A percentile compares a stretch with the other conserved stretches of the same genome.
Conservation (phyloP, 2,888 invertebrate genomes). For the Dugesia japonica region DNA sequence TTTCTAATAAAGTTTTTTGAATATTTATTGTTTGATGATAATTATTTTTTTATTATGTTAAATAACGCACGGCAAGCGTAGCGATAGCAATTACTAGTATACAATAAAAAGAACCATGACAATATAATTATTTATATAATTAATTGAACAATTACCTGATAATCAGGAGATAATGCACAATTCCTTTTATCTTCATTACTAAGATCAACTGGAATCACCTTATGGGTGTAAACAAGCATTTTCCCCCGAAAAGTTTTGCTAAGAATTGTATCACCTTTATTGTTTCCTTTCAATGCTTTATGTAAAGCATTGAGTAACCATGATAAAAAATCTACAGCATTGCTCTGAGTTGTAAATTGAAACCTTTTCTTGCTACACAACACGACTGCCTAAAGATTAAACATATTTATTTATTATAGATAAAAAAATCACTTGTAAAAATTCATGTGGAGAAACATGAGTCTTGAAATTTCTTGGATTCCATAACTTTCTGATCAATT, state of each 20-base stretch:
- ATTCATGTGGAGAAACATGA: conserved; percentile 97
- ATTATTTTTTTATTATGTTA: no score
- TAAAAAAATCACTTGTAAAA: conserved; percentile 59
- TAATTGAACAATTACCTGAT: not conserved
- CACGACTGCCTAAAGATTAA: conserved; percentile 59
- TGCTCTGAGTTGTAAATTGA: conserved; percentile 95
- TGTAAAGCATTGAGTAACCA: conserved; percentile 95
- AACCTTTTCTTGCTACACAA: conserved; percentile 87
- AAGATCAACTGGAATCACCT: conserved; percentile 49
- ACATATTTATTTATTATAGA: not conserved
- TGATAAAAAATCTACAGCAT: conserved; percentile 87
- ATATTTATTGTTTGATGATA: no score
- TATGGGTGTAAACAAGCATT: conserved; percentile 54
- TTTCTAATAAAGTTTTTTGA: no score
- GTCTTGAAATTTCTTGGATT: conserved; percentile 96
- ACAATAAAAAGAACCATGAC: no score
- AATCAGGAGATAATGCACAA: not conserved
- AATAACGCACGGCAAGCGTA: no score
- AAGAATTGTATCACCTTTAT: conserved; percentile 74
- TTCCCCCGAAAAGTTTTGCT: conserved; percentile 70
- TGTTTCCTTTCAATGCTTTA: conserved; percentile 67
- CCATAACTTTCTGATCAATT: conserved; percentile 88
- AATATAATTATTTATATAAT: no score
- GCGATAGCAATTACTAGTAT: no score
- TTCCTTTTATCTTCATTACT: conserved; percentile 34